These are phyloP conservation scores for Hydropotes inermis DNA, from an alignment of 2,113 vertebrate genomes.

Conservation along the genomic window DNA sequence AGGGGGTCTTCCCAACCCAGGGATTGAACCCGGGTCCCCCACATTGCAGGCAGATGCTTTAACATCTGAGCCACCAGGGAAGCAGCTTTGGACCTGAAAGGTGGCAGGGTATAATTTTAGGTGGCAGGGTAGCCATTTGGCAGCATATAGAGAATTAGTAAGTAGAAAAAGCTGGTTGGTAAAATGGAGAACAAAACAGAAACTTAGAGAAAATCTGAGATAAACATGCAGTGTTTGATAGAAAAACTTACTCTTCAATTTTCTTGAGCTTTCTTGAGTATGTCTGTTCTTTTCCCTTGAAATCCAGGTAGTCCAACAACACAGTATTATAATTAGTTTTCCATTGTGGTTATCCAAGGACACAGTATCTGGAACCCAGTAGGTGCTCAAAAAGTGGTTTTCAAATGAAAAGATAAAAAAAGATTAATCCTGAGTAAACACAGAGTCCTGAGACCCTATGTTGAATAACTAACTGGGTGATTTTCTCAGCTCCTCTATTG, in stretches of 20 bases:
- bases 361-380: background rate
- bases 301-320: background rate
- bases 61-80: background rate
- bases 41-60: background rate
- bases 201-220: background rate
- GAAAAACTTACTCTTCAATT: background rate
- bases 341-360: background rate
- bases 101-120: background rate
- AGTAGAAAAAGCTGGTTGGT: background rate
- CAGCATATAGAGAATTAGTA: background rate
- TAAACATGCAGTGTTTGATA: background rate
- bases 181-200: background rate
- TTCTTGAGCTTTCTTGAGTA: background rate
- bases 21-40: rapidly evolving
- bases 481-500: background rate
- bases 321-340: background rate
- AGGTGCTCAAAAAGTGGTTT: background rate
- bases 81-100: background rate
- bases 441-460: background rate
- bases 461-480: background rate
- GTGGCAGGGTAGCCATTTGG: background rate
- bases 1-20: background rate
- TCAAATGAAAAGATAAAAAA: background rate
- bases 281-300: background rate
- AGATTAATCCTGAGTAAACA: background rate